These are phyloP conservation scores for Elgaria multicarinata DNA, from an alignment of 2,113 vertebrate genomes.

Conservation along the genomic window DNA sequence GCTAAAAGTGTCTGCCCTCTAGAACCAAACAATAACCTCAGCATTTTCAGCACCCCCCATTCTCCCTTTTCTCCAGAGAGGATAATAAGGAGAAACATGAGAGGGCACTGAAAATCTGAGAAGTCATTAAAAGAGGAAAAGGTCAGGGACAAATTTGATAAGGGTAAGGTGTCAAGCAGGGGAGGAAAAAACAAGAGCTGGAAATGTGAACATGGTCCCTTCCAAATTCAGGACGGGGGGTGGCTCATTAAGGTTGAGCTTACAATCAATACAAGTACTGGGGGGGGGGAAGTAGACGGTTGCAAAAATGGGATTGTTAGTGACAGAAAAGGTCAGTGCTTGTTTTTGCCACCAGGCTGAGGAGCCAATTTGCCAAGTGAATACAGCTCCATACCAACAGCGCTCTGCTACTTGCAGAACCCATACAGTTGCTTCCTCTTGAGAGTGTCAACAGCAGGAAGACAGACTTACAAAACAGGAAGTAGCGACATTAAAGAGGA, in stretches of 20 bases:
- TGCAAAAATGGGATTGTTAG: background rate
- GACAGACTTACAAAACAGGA: background rate
- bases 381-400: background rate
- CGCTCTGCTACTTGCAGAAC: background rate
- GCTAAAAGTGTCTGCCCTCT: background rate
- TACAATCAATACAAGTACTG: background rate
- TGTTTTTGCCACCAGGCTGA: slow-evolving; percentile 1
- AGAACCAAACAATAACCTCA: slow-evolving; percentile 3
- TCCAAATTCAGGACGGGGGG: background rate
- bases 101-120: background rate
- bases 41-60: background rate
- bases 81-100: background rate
- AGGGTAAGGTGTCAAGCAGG: background rate
- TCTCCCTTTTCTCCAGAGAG: background rate
- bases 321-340: background rate
- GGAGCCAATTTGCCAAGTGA: background rate
- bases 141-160: background rate
- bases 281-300: background rate
- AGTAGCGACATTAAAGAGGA: background rate
- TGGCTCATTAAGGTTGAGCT: slow-evolving; percentile 1
- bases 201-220: background rate
- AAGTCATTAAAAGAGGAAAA: background rate
- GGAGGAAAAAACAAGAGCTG: background rate
- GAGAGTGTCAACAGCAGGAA: background rate
- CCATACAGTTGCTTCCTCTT: background rate